Evolutionary conservation across 2,113 vertebrate species (phyloP), one percentile per base, ranked within the genome.

Genomic region (Nannobrachium achirus): DNA sequence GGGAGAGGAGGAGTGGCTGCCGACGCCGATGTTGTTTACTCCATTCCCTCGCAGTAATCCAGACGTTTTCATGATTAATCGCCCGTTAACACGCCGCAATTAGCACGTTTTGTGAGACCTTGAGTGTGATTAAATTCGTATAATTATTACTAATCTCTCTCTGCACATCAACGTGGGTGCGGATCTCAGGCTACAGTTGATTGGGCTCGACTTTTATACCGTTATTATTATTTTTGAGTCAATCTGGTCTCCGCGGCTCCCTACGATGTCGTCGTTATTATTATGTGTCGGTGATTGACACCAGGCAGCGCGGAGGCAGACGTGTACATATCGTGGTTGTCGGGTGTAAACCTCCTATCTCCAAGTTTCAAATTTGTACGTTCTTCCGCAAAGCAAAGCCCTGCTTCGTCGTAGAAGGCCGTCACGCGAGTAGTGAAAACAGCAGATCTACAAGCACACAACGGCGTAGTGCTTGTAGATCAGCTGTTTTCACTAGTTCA

Each of bases 1-100:
- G 65, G 39, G 49, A 69, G 18, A 56, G 56, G 66, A 55, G 72
- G 20, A 56, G 66, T 55, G 72, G 20, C 25, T 64, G 44, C n/a
- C n/a, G n/a, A n/a, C 59, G 51, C 19, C 8, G 13, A 25, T 5
- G 20, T 10, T 55, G n/a, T 38, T 2, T 40, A 33, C 39, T 15
- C 55, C 4, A 20, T 56, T 8, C 50, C 20, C 42, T 42, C 13
- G 2, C 14, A 14, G 61, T 45, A 56, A 13, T 44, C 40, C 40
- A 19, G 10, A 39, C 19, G 40, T 55, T 55, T 33, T 33, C 25
- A n/a, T 65, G 63, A 65, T 18, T 18, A 52, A 64, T 42, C 63
- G n/a, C 55, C 49, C 15, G 8, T 41, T 39, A 67, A 67, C 38
- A 40, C 9, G 15, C 14, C 46, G 10, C 56, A 14, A 46, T 51